Evolutionary conservation across 2,888 invertebrate genomes (phyloP).

Genomic region (Melinaea marsaeus): DNA sequence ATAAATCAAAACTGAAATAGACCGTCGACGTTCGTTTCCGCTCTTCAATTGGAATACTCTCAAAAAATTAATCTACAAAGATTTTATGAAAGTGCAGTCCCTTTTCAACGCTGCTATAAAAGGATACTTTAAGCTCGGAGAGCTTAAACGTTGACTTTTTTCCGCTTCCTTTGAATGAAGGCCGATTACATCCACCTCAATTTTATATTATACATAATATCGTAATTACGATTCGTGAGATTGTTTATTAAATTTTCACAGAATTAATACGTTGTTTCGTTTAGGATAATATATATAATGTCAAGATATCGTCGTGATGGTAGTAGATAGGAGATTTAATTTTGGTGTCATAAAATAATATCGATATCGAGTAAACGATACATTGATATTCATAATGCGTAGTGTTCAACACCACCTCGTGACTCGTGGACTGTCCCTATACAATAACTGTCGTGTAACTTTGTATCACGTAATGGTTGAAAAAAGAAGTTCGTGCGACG

Average conservation of each 20-base stretch:
- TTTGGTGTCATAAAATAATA: neutral
- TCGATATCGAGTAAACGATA: neutral
- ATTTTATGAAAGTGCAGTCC: slow-evolving; percentile 49
- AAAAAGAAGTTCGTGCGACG: slow-evolving; percentile 63
- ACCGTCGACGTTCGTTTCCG: slow-evolving; percentile 60
- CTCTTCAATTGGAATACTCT: slow-evolving; percentile 55
- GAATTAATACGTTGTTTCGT: neutral
- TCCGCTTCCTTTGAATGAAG: slow-evolving; percentile 40
- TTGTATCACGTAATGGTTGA: slow-evolving; percentile 57
- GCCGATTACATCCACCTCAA: slow-evolving; percentile 32
- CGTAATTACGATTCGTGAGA: slow-evolving; percentile 6
- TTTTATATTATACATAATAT: slow-evolving; percentile 6
- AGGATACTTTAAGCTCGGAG: slow-evolving; percentile 41
- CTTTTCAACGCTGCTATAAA: slow-evolving; percentile 44
- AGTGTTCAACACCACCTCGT: slow-evolving; percentile 56
- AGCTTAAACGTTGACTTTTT: slow-evolving; percentile 42
- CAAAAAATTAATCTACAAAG: slow-evolving; percentile 54
- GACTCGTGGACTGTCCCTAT: slow-evolving; percentile 64
- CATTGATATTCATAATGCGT: slow-evolving; percentile 63
- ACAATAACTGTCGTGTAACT: slow-evolving; percentile 65
- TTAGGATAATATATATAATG: neutral
- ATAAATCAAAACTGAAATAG: slow-evolving; percentile 74
- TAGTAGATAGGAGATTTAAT: neutral
- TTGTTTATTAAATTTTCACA: slow-evolving; percentile 8
- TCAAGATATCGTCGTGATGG: neutral